Evolutionary conservation across 2,888 invertebrate species (phyloP), one percentile per base, ranked within the genome.

Genomic region (Tupiocoris notatus): DNA sequence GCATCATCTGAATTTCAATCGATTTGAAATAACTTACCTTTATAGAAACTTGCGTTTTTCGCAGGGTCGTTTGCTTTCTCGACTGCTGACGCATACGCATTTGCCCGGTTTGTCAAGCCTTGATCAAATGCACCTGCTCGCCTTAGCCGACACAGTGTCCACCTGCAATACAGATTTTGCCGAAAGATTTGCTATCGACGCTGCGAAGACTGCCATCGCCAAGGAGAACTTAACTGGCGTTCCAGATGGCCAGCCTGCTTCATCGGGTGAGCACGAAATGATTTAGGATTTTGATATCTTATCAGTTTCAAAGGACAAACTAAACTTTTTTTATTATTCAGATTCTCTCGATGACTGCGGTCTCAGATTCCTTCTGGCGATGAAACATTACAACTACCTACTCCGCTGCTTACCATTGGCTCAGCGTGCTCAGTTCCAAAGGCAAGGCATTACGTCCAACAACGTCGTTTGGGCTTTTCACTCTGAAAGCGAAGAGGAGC

Each of bases 121-220:
- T 73, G 99, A 99, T 85, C 99, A 99, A 85, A 99, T 99, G 98
- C 99, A 99, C 85, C 87, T 99, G 78, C 85, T 99, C n/a, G 99
- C 99, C 0, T 85, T 99, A 78, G 98, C 98, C 12, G 99, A 99
- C 82, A 99, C 99, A 0, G 96, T 99, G 0, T 93, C 96, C 0
- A 95, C 95, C 0, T 95, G 95, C 82, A 94, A 95, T 81, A 92
- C 92, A 0, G 93, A 94, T 82, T 91, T 94, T 82, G 93, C 94
- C 0, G 94, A 95, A 83, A 87, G 92, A 77, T 90, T 94, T 81
- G 89, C 90, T 0, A 89, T 89, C 22, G 90, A 89, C 81, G 88
- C 89, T 0, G 89, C 90, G 0, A 91, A 90, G 82, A 88, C 86
- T 16, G 88, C 89, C 0, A 87, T 90, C 78, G 88, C 89, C 0